Conservation (phyloP, 2,113 vertebrate species). For the Epinephelus cyanopodus region DNA sequence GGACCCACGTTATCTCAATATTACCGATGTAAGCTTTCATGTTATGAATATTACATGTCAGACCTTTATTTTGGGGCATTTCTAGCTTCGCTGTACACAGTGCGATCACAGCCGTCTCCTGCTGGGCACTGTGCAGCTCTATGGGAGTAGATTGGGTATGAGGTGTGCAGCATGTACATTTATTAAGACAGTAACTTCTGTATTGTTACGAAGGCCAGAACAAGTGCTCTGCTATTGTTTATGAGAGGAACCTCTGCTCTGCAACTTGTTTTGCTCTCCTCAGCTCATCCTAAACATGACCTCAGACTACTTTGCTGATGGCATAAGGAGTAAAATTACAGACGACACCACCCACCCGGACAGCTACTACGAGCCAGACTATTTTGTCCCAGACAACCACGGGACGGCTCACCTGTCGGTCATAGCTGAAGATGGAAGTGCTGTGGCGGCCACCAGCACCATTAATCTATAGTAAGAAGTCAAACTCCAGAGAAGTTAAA, state of each 20-base stretch:
- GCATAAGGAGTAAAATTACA: conserved; percentile 90
- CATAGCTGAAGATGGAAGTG: conserved; percentile 94
- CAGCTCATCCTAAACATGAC: conserved; percentile 96
- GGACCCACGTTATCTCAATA: conserved; percentile 91
- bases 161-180: not conserved
- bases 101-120: not conserved
- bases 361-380: conserved; percentile 92
- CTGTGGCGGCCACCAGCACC: conserved; percentile 96
- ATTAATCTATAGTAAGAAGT: conserved; percentile 94
- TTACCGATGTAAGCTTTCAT: conserved; percentile 87
- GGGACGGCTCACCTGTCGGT: conserved; percentile 95
- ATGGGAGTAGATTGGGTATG: not conserved
- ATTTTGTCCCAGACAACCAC: conserved; percentile 86
- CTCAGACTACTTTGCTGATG: conserved; percentile 90
- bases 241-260: not conserved
- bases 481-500: not conserved
- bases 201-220: not conserved
- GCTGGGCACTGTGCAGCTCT: not conserved
- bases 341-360: conserved; percentile 89
- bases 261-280: conserved; percentile 45
- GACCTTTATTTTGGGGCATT: not conserved
- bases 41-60: not conserved
- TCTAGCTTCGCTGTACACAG: not conserved
- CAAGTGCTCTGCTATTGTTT: not conserved
- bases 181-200: not conserved